Conservation (phyloP, 2,797 vertebrate genomes). For the Hydrolagus colliei region DNA sequence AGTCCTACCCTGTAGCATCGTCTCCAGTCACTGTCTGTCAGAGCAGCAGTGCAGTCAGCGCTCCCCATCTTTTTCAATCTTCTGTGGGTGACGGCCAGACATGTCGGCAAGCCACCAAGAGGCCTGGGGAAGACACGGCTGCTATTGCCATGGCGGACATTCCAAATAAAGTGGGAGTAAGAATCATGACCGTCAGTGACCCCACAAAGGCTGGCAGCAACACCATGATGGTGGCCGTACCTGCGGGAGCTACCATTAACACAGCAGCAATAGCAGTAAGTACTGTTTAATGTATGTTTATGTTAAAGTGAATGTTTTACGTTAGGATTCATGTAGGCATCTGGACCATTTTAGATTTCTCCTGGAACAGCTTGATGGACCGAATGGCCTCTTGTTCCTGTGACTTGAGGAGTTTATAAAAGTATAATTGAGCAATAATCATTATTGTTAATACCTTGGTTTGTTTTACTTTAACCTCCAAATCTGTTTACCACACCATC, state of each 20-base stretch:
- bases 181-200: conserved; percentile 30
- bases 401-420: too few species aligned
- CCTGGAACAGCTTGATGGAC: too few species aligned
- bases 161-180: conserved; percentile 33
- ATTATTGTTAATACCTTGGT: too few species aligned
- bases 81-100: neutral
- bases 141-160: conserved; percentile 21
- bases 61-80: neutral
- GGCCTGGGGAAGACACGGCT: conserved; percentile 29
- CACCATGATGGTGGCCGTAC: conserved; percentile 29
- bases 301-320: neutral
- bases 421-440: too few species aligned
- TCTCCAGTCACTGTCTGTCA: conserved; percentile 10
- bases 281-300: neutral
- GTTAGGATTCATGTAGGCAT: neutral
- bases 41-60: conserved; percentile 13
- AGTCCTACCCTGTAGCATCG: conserved; percentile 8
- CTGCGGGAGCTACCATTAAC: conserved; percentile 26
- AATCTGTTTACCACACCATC: too few species aligned
- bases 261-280: conserved; percentile 30
- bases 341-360: neutral
- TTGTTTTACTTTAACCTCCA: too few species aligned
- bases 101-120: conserved; percentile 29
- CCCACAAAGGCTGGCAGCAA: conserved; percentile 27
- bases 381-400: too few species aligned